Conservation (phyloP, 2,888 invertebrate species). For the Polyploca ridens region DNA sequence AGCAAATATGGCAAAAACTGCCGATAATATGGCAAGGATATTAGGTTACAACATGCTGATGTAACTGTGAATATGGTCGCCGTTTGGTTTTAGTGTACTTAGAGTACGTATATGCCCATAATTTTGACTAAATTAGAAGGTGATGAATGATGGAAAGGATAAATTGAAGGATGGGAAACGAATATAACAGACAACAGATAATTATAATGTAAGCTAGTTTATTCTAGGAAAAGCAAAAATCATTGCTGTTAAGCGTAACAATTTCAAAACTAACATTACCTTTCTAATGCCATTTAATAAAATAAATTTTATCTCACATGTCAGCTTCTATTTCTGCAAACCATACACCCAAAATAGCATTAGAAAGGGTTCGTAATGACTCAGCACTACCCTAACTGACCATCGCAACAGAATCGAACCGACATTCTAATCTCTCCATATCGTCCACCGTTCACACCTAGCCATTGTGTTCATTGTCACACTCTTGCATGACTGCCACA, state of each 20-base stretch:
- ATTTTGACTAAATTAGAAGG: too few relatives aligned
- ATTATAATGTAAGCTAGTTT: too few relatives aligned
- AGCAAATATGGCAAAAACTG: conserved; percentile 42
- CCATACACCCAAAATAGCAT: conserved; percentile 31
- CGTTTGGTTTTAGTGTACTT: neutral
- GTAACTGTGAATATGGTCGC: conserved; percentile 35
- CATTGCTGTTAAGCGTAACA: too few relatives aligned
- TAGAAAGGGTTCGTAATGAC: conserved; percentile 47
- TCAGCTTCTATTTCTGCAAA: conserved; percentile 22
- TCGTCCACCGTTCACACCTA: conserved; percentile 36
- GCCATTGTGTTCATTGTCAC: conserved; percentile 36
- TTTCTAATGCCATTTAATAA: neutral
- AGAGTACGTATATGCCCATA: too few relatives aligned
- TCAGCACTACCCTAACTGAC: conserved; percentile 40
- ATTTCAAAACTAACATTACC: neutral
- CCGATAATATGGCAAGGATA: conserved; percentile 11
- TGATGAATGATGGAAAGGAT: too few relatives aligned
- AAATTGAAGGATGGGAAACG: too few relatives aligned
- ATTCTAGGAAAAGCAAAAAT: too few relatives aligned
- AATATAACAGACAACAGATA: too few relatives aligned
- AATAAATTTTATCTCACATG: neutral
- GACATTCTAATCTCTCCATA: conserved; percentile 17
- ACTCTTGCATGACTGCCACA: conserved; percentile 39
- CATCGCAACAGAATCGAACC: conserved; percentile 22
- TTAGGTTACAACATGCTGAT: conserved; percentile 11